Percentiles rank a stretch among this genome's conserved stretches.
phyloP scores from a whole-genome alignment of 2,797 vertebrate species.

The Alcedo atthis region DNA sequence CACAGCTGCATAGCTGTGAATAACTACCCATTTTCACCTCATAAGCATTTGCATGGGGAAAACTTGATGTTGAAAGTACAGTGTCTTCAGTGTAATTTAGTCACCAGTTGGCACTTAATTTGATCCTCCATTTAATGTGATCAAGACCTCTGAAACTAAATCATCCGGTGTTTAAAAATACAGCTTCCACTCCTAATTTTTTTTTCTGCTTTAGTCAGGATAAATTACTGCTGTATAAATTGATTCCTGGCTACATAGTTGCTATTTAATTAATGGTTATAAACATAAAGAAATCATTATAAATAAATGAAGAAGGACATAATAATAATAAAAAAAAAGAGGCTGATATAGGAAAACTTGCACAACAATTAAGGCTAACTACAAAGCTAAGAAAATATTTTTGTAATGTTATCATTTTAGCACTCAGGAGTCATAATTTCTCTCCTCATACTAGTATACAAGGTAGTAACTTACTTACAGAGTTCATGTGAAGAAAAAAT shows the following conservation, averaged over 20 bases:
- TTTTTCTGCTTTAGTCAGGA: constrained; percentile 17
- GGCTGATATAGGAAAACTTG: background rate
- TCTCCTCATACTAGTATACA: background rate
- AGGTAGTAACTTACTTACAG: background rate
- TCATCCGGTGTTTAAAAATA: constrained; percentile 44
- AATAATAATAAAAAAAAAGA: background rate
- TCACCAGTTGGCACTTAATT: constrained; percentile 56
- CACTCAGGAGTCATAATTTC: background rate
- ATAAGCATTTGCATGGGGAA: constrained; percentile 30
- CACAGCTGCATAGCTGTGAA: constrained; percentile 36
- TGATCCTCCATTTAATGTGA: constrained; percentile 61
- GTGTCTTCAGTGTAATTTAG: constrained; percentile 35
- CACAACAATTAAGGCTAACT: background rate
- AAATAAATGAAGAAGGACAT: constrained; percentile 33
- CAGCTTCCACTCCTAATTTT: background rate
- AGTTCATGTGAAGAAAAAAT: background rate
- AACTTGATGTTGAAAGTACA: constrained; percentile 10
- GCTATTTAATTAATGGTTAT: constrained; percentile 42
- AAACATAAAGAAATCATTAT: constrained; percentile 15
- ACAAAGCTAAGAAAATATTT: background rate
- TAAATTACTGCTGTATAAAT: constrained; percentile 34
- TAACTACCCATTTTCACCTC: constrained; percentile 25
- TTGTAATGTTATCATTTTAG: background rate
- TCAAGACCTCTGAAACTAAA: constrained; percentile 45
- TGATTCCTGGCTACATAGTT: constrained; percentile 32